Base-by-base conservation (phyloP, 37 sponge, comb jelly and placozoan species). In the Chondrosia reniformis region DNA sequence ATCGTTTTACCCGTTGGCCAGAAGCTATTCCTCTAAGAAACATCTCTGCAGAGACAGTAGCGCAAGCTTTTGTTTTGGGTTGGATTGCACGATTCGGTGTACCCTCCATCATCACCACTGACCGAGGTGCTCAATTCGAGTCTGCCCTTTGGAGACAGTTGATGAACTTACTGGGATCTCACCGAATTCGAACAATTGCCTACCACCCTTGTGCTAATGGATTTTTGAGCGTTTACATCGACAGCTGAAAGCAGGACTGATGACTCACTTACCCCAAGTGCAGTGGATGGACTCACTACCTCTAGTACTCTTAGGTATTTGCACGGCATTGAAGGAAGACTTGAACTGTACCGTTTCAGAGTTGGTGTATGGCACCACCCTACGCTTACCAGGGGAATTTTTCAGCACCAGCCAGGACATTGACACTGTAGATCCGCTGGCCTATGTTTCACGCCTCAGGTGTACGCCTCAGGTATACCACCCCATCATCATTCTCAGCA, bases 1-100 rank as follows among this genome's bases (percentile, higher is more conserved):
- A 73, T 57, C 67, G 67, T n/a, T 83, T 83, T 41, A 76, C 77
- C 10, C 49, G 77, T 21, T 83, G 84, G 77, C 84, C 84, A 21
- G 84, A 83, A 40, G 84, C 77, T 6, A 55, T 82, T 45, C 83
- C 83, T 39, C 45, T 76, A 19, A 24, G 55, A 19, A 41, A 63
- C 19, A 83, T 76, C 24, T 76, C 77, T 36, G 84, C 77, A 9
- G 65, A 58, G 21, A 41, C 84, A 5, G 84, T 76, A 17, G 77
- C 78, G 4, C 82, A 85, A 74, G 86, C 81, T 0, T 79, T 88
- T 41, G 28, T 79, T 39, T 38, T 9, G 31, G 46, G 80, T 7
- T 88, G 81, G 89, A 80, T 88, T 33, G 63, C 89, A 0, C 66
- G 78, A 0, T 88, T 88, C 76, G 84, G 84, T 1, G 76, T 83